Evolutionary conservation across 1,140 invertebrate species (phyloP).

Genomic region (Periplaneta americana): DNA sequence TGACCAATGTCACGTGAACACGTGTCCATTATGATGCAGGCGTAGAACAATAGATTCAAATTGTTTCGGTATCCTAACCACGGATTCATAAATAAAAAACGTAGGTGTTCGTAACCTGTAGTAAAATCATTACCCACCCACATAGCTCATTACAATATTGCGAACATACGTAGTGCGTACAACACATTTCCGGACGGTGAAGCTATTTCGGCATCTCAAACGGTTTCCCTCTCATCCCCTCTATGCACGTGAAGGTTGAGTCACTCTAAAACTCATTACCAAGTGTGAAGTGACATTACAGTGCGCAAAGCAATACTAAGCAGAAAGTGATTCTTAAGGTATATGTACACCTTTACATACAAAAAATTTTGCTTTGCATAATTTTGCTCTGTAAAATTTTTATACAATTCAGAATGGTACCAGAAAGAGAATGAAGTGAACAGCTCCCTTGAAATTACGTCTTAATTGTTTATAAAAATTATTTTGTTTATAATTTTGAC

Average conservation of each 20-base stretch:
- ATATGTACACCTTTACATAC: too few species aligned
- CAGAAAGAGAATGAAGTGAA: too few species aligned
- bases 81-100: background rate
- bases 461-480: too few species aligned
- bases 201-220: background rate
- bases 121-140: background rate
- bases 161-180: too few species aligned
- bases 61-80: background rate
- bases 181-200: background rate
- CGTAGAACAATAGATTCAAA: background rate
- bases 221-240: background rate
- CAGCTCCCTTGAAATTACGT: too few species aligned
- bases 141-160: background rate
- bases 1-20: background rate
- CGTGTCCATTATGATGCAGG: background rate
- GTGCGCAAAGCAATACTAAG: background rate
- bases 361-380: too few species aligned
- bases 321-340: too few species aligned
- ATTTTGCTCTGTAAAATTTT: too few species aligned
- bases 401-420: too few species aligned
- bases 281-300: background rate
- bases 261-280: background rate
- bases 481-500: too few species aligned
- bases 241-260: background rate
- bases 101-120: background rate